Percentiles rank a stretch among this genome's conserved stretches.
Evolutionary conservation across 2,888 invertebrate genomes (phyloP).

Genomic region (Melieria omissa): DNA sequence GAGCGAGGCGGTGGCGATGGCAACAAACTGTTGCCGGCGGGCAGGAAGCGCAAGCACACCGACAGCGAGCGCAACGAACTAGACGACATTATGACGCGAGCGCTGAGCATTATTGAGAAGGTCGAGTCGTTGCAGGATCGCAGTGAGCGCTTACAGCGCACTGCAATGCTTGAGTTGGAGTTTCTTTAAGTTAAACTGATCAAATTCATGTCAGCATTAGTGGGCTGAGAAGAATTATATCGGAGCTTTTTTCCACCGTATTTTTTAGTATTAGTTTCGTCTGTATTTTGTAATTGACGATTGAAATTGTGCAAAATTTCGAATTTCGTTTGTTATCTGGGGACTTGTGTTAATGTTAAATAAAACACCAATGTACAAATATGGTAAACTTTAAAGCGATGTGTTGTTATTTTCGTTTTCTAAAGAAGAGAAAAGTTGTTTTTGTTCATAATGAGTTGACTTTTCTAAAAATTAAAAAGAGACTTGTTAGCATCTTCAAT

Average conservation of each 20-base stretch:
- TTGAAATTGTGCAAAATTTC: no score
- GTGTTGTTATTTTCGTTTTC: no score
- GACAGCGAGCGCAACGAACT: conserved; percentile 30
- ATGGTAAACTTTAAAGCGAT: no score
- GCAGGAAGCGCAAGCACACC: conserved; percentile 30
- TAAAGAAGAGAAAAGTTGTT: no score
- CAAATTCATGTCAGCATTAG: neutral
- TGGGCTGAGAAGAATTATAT: neutral
- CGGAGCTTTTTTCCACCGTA: neutral
- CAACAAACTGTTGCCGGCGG: conserved; percentile 21
- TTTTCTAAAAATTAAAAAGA: no score
- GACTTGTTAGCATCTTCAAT: no score
- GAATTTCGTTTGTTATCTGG: no score
- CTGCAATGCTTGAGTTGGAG: conserved; percentile 6
- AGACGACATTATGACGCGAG: conserved; percentile 46
- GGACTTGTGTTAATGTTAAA: no score
- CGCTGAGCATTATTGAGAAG: conserved; percentile 46
- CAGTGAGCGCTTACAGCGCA: conserved; percentile 13
- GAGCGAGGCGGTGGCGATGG: neutral
- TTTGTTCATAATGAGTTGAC: no score
- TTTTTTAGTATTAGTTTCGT: neutral
- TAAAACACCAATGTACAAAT: no score
- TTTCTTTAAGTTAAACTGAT: neutral
- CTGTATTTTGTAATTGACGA: neutral
- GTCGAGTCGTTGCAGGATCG: conserved; percentile 50